phyloP scores from a whole-genome alignment of 2,888 invertebrate species.

The Actias luna region DNA sequence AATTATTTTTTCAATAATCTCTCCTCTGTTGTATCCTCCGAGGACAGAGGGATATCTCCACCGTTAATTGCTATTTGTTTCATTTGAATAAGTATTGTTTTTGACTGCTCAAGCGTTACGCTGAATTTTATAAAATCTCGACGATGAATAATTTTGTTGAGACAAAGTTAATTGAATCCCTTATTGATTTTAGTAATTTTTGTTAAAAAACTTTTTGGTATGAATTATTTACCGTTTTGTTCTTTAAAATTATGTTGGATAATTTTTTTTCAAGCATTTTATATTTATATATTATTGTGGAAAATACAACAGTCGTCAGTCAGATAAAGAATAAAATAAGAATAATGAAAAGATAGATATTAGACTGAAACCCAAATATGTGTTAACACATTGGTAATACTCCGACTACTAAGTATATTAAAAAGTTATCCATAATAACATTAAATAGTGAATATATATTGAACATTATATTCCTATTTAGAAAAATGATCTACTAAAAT shows the following conservation, averaged over 20 bases:
- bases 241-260: conserved; percentile 10
- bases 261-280: background rate
- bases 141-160: conserved; percentile 71
- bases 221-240: conserved; percentile 8
- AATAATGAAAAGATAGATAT: too few relatives aligned
- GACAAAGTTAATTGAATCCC: conserved; percentile 62
- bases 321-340: too few relatives aligned
- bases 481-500: too few relatives aligned
- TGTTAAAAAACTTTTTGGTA: conserved; percentile 26
- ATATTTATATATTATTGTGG: background rate
- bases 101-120: conserved; percentile 75
- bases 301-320: too few relatives aligned
- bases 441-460: too few relatives aligned
- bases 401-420: too few relatives aligned
- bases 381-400: too few relatives aligned
- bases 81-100: conserved; percentile 82
- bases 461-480: too few relatives aligned
- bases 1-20: conserved; percentile 83
- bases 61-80: conserved; percentile 82
- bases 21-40: conserved; percentile 70
- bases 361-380: too few relatives aligned
- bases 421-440: too few relatives aligned
- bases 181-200: conserved; percentile 50
- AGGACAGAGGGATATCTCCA: conserved; percentile 77
- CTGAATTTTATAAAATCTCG: conserved; percentile 68